phyloP scores from a whole-genome alignment of 2,113 vertebrate genomes.

The Pelvicachromis taeniatus region DNA sequence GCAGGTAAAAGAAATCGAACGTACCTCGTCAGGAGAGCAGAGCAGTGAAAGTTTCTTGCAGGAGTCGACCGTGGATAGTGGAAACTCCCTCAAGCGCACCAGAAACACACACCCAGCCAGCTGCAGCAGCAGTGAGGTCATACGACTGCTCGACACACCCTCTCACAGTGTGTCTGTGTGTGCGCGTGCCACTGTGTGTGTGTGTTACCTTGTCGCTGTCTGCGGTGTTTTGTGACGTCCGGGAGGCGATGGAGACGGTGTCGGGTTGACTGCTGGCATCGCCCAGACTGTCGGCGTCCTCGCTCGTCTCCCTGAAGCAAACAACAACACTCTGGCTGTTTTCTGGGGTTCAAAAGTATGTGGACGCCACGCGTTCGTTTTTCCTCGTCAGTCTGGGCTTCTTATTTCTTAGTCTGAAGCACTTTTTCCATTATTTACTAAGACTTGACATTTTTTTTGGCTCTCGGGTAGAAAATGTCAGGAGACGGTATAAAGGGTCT shows the following conservation, averaged over 20 bases:
- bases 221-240: slow-evolving; percentile 96
- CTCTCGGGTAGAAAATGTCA: not conserved
- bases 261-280: slow-evolving; percentile 98
- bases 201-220: slow-evolving; percentile 94
- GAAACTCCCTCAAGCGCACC: slow-evolving; percentile 37
- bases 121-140: slow-evolving; percentile 62
- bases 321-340: not conserved
- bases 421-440: not conserved
- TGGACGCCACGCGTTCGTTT: not conserved
- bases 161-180: not conserved
- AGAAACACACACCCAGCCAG: slow-evolving; percentile 41
- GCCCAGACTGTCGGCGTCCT: slow-evolving; percentile 94
- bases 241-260: slow-evolving; percentile 95
- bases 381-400: not conserved
- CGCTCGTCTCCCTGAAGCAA: slow-evolving; percentile 84
- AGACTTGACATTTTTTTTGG: not conserved
- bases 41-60: not conserved
- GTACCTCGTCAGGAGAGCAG: slow-evolving; percentile 28
- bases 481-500: not conserved
- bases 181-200: not conserved
- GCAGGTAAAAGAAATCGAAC: slow-evolving; percentile 26
- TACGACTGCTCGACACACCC: slow-evolving; percentile 27
- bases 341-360: not conserved
- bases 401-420: not conserved
- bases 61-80: not conserved